Conservation (phyloP, 2,797 vertebrate genomes). For the Ptychadena robeensis region DNA sequence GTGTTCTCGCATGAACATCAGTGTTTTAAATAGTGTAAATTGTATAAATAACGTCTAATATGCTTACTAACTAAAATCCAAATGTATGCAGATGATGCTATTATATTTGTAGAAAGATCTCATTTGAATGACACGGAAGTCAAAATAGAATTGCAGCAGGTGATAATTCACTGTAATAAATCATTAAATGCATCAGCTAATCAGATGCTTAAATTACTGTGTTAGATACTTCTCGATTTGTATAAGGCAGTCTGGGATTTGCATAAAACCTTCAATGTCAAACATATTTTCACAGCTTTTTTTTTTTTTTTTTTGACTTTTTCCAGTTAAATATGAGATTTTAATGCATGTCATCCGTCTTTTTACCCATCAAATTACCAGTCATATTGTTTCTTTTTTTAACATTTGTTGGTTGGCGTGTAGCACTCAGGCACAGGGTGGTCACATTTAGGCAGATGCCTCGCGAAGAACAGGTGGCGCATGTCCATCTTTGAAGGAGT, state of each 20-base stretch:
- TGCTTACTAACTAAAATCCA: conserved; percentile 56
- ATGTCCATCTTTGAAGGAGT: background rate
- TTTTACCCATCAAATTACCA: background rate
- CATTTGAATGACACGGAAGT: conserved; percentile 61
- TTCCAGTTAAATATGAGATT: conserved; percentile 16
- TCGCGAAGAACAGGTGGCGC: background rate
- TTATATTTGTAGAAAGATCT: conserved; percentile 60
- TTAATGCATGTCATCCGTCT: conserved; percentile 31
- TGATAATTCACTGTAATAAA: conserved; percentile 62
- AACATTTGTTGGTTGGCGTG: background rate
- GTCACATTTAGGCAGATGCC: background rate
- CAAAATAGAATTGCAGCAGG: conserved; percentile 61
- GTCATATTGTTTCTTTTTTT: conserved; percentile 8
- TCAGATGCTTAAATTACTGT: conserved; percentile 59
- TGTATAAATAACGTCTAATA: conserved; percentile 61
- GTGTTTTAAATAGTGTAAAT: conserved; percentile 55
- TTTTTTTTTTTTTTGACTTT: conserved; percentile 30
- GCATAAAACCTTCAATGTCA: conserved; percentile 57
- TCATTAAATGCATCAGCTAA: conserved; percentile 62
- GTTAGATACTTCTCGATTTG: conserved; percentile 54
- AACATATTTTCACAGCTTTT: conserved; percentile 44
- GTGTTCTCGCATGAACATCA: conserved; percentile 36
- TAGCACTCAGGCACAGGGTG: background rate
- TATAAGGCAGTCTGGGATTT: conserved; percentile 41
- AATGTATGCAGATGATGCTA: conserved; percentile 62